A percentile compares a stretch with the other conserved stretches of the same genome.
Evolutionary conservation across 2,113 vertebrate species (phyloP).

Genomic region (Mustelus asterias): DNA sequence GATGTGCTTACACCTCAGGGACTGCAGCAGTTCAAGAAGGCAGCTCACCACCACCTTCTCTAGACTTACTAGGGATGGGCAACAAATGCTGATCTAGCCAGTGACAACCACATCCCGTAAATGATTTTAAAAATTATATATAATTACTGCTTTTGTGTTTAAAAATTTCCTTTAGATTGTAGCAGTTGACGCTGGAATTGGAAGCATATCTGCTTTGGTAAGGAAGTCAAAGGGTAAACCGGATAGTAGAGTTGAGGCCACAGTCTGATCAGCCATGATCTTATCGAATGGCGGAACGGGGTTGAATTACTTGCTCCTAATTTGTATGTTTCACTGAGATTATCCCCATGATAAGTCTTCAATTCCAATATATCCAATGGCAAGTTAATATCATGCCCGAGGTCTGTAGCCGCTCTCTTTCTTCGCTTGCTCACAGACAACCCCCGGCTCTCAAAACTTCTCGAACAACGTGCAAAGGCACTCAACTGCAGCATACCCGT

Average conservation of each 20-base stretch:
- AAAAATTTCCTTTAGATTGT: not conserved
- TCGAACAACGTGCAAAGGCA: not conserved
- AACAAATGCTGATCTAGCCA: no score
- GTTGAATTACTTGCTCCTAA: no score
- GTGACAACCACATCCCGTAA: no score
- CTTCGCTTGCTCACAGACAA: not conserved
- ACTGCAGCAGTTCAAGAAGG: no score
- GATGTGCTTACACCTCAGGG: no score
- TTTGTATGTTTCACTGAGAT: not conserved
- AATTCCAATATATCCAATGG: not conserved
- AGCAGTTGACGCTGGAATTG: not conserved
- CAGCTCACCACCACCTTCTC: no score
- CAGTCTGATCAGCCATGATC: no score
- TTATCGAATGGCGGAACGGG: no score
- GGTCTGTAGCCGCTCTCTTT: not conserved
- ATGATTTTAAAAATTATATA: not conserved
- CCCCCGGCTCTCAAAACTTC: not conserved
- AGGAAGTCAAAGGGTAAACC: no score
- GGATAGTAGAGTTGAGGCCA: no score
- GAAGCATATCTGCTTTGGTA: not conserved
- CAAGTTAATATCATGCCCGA: not conserved
- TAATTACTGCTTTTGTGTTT: not conserved
- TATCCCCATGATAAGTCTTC: not conserved
- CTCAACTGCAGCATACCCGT: not conserved
- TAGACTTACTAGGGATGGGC: no score